A percentile compares a stretch with the other conserved stretches of the same genome.
phyloP scores from a whole-genome alignment of 2,888 invertebrate genomes.

The Lypha dubia region DNA sequence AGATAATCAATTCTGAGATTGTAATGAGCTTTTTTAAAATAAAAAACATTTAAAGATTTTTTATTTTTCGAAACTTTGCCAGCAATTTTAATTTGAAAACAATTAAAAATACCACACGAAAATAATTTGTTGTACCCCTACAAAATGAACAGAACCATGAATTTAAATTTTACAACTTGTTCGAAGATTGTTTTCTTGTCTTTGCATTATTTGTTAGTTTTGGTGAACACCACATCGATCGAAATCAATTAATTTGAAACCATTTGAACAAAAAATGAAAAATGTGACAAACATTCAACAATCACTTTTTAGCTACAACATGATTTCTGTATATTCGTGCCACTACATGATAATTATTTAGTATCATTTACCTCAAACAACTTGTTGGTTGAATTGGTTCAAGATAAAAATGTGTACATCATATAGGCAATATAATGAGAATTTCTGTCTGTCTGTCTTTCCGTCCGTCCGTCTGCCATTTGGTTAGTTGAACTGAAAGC shows the following conservation, averaged over 20 bases:
- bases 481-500: not conserved
- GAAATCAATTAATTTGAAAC: conserved; percentile 68
- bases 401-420: conserved; percentile 56
- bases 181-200: conserved; percentile 26
- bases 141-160: conserved; percentile 28
- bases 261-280: conserved; percentile 30
- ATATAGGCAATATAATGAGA: conserved; percentile 6
- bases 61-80: conserved; percentile 29
- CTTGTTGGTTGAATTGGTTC: conserved; percentile 52
- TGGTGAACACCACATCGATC: conserved; percentile 45
- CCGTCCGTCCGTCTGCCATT: not conserved
- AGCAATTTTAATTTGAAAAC: conserved; percentile 55
- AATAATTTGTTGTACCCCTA: conserved; percentile 31
- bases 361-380: conserved; percentile 47
- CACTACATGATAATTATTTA: conserved; percentile 66
- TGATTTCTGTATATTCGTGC: conserved; percentile 33
- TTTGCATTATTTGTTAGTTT: conserved; percentile 4
- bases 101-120: conserved; percentile 55
- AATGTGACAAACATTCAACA: conserved; percentile 50
- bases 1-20: not conserved
- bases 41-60: conserved; percentile 1
- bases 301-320: conserved; percentile 40
- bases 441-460: conserved; percentile 4
- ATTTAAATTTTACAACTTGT: conserved; percentile 54
- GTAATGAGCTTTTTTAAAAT: not conserved